A percentile compares a stretch with the other conserved stretches of the same genome.
phyloP scores from a whole-genome alignment of 1,140 invertebrate genomes.

The Formica selysi region DNA sequence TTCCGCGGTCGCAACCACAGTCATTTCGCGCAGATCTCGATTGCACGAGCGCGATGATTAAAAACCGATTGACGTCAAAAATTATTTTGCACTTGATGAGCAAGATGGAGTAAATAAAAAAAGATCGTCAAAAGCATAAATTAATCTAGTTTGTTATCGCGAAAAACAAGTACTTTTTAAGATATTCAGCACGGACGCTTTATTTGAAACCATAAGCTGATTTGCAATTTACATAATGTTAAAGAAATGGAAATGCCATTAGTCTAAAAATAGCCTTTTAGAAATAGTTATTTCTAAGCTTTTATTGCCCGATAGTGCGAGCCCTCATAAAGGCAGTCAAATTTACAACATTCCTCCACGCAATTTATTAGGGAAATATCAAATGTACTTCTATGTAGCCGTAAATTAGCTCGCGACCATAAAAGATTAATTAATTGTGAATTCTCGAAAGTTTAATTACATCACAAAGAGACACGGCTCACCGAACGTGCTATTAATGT shows the following conservation, averaged over 20 bases:
- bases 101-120: background rate
- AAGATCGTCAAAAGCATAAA: background rate
- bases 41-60: background rate
- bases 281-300: background rate
- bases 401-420: background rate
- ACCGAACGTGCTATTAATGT: background rate
- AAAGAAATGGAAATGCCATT: background rate
- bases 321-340: background rate
- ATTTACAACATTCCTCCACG: slow-evolving; percentile 1
- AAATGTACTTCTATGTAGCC: background rate
- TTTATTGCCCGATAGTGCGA: background rate
- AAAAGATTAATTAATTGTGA: slow-evolving; percentile 41
- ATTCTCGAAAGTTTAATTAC: slow-evolving; percentile 33
- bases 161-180: background rate
- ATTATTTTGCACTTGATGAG: background rate
- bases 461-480: background rate
- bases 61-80: background rate
- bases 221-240: background rate
- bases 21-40: slow-evolving; percentile 33
- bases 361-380: background rate
- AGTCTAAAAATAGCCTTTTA: background rate
- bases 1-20: slow-evolving; percentile 58
- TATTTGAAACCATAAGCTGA: background rate
- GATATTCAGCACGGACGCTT: background rate
- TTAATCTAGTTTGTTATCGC: background rate